Evolutionary conservation across 2,888 invertebrate species (phyloP), one percentile per base, ranked within the genome.

Genomic region (Odontomyia ornata): DNA sequence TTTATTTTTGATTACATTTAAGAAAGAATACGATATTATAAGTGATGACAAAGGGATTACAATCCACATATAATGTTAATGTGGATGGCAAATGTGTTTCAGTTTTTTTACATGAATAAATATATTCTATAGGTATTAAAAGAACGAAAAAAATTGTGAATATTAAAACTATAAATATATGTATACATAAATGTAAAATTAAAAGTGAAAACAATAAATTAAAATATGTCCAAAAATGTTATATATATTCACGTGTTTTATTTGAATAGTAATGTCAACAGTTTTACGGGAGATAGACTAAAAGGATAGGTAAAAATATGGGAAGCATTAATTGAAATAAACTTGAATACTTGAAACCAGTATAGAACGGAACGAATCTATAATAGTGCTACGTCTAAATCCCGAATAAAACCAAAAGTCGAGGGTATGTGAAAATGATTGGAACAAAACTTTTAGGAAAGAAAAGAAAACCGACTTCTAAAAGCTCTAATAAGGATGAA

Each of bases 211-310:
- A 73, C 36, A 73, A 36, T 43, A 73, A 73, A 73, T 36, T 25
- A 72, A 36, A 36, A 30, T 36, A 73, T 71, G 73, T 73, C 72
- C 72, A 72, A 56, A 72, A 77, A 72, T 60, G 60, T 72, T 72
- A 76, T 78, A 78, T 78, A 78, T 78, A 76, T n/a, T n/a, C 78
- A 78, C 75, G 78, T 76, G 76, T 76, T 78, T 76, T 78, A 76
- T 76, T 76, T 72, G 43, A 67, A 76, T 23, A 76, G 65, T 23
- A 76, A 72, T 78, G 76, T 78, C 78, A 78, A 78, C 76, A 78
- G 76, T 67, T 78, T 73, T 76, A 76, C 76, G 76, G 69, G 67
- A 67, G 65, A 30, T 56, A 72, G 18, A 2, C 36, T 28, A 72
- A 64, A 76, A 78, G 47, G 25, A 77, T 72, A 77, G 28, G 13